Percentiles rank a stretch among this genome's conserved stretches.
Conservation (phyloP, 2,888 invertebrate genomes). For the Dermolepida albohirtum region DNA sequence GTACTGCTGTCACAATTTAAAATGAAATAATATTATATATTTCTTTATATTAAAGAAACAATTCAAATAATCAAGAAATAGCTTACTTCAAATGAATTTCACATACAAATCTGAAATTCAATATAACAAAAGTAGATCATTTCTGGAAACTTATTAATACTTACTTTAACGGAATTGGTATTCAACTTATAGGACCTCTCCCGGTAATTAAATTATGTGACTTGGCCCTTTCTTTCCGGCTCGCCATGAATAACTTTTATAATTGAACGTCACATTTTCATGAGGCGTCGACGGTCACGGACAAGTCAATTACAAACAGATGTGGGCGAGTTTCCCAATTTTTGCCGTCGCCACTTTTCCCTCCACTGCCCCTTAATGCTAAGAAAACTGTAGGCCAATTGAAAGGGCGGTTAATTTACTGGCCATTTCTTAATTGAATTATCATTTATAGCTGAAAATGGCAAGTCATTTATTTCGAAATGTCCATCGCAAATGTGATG, state of each 20-base stretch:
- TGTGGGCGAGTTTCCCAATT: slow-evolving; percentile 17
- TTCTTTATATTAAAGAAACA: too few species aligned
- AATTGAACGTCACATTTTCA: slow-evolving; percentile 33
- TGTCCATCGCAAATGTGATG: neutral
- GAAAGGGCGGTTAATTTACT: slow-evolving; percentile 26
- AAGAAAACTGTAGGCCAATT: neutral
- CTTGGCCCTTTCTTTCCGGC: slow-evolving; percentile 14
- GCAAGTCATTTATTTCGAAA: slow-evolving; percentile 19
- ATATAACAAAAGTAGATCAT: too few species aligned
- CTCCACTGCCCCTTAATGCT: neutral
- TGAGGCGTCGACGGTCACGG: slow-evolving; percentile 8
- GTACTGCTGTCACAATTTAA: too few species aligned
- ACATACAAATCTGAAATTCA: too few species aligned
- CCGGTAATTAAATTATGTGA: slow-evolving; percentile 27
- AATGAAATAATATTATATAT: too few species aligned
- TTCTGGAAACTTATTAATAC: too few species aligned
- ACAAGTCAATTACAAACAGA: slow-evolving; percentile 31
- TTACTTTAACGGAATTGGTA: too few species aligned
- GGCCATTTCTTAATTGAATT: slow-evolving; percentile 32
- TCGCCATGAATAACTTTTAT: slow-evolving; percentile 17
- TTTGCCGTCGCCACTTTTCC: slow-evolving; percentile 6
- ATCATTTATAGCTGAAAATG: slow-evolving; percentile 28
- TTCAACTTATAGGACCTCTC: slow-evolving; percentile 14
- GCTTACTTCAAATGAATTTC: too few species aligned
- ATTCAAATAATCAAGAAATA: too few species aligned